These are phyloP conservation scores for Acanthurus leucopareius DNA, from an alignment of 2,797 vertebrate genomes.

Conservation along the genomic window DNA sequence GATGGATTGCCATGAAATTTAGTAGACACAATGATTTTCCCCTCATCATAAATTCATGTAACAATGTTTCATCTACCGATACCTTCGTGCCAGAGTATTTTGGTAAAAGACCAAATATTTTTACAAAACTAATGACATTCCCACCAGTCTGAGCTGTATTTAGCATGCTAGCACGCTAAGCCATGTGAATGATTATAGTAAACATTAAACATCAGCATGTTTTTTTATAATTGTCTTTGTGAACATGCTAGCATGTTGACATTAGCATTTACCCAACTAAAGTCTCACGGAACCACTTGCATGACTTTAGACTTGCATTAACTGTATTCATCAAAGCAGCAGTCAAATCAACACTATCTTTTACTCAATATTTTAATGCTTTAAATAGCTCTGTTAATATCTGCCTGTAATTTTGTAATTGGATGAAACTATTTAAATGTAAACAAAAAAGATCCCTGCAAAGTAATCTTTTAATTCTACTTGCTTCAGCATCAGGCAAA, in stretches of 20 bases:
- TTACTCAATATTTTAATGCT: background rate
- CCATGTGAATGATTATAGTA: background rate
- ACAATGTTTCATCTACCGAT: background rate
- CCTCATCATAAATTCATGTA: background rate
- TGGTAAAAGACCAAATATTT: background rate
- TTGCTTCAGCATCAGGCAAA: slow-evolving; percentile 15
- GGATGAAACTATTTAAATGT: slow-evolving; percentile 11
- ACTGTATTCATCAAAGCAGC: background rate
- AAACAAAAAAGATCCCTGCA: slow-evolving; percentile 15
- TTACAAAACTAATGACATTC: background rate
- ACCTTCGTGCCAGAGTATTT: background rate
- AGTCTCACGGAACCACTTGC: background rate
- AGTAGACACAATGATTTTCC: background rate
- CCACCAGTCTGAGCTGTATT: background rate
- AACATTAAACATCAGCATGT: background rate
- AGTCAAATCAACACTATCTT: background rate
- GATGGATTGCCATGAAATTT: background rate
- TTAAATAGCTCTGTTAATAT: slow-evolving; percentile 1
- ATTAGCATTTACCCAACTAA: background rate
- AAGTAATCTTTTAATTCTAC: slow-evolving; percentile 57
- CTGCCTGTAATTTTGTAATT: background rate
- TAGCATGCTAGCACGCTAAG: background rate
- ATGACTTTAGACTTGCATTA: background rate
- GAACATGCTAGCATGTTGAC: background rate
- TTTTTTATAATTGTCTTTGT: background rate